Evolutionary conservation across 2,113 vertebrate species (phyloP).

Genomic region (Otus sunia): DNA sequence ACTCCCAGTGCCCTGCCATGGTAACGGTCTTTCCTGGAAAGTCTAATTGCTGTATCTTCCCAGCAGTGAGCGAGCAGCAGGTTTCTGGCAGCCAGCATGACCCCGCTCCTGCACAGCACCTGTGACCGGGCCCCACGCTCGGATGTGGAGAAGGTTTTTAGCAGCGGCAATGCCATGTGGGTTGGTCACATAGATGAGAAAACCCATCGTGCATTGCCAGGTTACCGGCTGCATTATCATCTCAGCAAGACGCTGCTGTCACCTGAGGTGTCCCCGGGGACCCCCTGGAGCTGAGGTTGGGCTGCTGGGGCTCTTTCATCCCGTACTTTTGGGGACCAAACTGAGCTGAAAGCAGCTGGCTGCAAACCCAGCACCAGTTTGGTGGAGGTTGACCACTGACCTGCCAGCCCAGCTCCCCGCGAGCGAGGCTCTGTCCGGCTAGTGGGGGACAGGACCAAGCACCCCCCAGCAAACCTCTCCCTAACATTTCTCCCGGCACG

Average conservation of each 20-base stretch:
- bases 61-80: neutral
- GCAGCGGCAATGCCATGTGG: accelerated
- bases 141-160: neutral
- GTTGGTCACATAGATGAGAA: neutral
- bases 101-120: neutral
- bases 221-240: neutral
- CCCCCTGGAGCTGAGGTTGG: neutral
- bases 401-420: neutral
- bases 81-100: neutral
- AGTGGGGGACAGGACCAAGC: neutral
- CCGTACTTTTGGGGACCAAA: neutral
- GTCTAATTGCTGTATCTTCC: neutral
- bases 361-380: neutral
- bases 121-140: accelerated
- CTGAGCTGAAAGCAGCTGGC: neutral
- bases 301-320: neutral
- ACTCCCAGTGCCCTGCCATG: neutral
- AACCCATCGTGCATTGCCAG: neutral
- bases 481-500: neutral
- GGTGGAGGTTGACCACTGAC: neutral
- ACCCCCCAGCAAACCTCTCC: neutral
- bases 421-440: accelerated
- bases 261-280: accelerated
- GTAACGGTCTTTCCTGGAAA: neutral
- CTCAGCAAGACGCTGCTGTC: neutral